These are phyloP conservation scores for Chloroclysta siterata DNA, from an alignment of 2,888 invertebrate genomes.

Conservation along the genomic window DNA sequence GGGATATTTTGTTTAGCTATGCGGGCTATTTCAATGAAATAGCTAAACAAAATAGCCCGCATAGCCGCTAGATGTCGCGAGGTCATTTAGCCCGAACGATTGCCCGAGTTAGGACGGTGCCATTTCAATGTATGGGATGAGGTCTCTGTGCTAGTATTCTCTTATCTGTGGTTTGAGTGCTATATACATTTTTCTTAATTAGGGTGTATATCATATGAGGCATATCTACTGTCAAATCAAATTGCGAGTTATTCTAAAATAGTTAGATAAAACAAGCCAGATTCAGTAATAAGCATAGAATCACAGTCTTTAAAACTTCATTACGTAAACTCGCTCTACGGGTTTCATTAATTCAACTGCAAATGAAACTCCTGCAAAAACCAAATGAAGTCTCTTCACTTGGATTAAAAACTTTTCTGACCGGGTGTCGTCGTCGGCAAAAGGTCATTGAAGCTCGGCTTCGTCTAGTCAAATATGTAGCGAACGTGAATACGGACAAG, in stretches of 20 bases:
- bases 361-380: conserved; percentile 7
- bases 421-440: conserved; percentile 21
- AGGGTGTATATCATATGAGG: too few species aligned
- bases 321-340: neutral
- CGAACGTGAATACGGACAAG: conserved; percentile 37
- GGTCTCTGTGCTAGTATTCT: too few species aligned
- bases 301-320: neutral
- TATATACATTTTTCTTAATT: too few species aligned
- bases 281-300: neutral
- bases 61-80: too few species aligned
- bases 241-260: neutral
- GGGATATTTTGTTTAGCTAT: too few species aligned
- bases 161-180: too few species aligned
- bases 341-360: conserved; percentile 3
- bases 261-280: neutral
- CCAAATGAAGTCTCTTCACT: conserved; percentile 15
- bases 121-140: too few species aligned
- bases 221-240: too few species aligned
- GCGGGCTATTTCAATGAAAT: too few species aligned
- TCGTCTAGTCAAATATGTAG: conserved; percentile 43
- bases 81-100: too few species aligned
- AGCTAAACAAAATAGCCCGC: too few species aligned
- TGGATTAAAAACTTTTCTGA: conserved; percentile 26
- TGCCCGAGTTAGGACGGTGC: too few species aligned
- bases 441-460: conserved; percentile 36